Evolutionary conservation across 2,113 vertebrate genomes (phyloP).

Genomic region (Cyanocitta stelleri): DNA sequence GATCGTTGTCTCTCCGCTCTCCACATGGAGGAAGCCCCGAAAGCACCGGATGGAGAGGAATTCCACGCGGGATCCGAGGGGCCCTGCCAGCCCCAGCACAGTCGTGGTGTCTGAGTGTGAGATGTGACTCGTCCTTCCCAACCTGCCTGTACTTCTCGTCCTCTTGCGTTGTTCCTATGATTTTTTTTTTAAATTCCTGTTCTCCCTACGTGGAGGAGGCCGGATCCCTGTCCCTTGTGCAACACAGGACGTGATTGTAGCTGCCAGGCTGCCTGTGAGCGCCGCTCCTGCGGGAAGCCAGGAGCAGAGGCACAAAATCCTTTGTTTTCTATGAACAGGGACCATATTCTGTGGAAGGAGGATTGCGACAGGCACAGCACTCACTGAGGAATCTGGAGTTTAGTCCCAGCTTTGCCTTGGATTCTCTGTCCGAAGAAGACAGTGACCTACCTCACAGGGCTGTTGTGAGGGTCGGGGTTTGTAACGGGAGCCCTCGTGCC

Average conservation of each 20-base stretch:
- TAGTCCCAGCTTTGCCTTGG: slow-evolving; percentile 7
- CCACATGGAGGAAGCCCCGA: neutral
- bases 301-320: neutral
- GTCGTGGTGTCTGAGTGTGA: neutral
- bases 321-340: slow-evolving; percentile 25
- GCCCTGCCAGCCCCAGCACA: neutral
- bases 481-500: neutral
- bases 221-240: neutral
- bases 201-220: neutral
- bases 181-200: neutral
- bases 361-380: neutral
- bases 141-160: neutral
- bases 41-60: neutral
- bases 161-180: neutral
- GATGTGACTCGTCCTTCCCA: slow-evolving; percentile 6
- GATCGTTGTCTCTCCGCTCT: rapidly evolving
- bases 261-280: neutral
- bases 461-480: slow-evolving; percentile 2
- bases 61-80: neutral
- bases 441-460: slow-evolving; percentile 40
- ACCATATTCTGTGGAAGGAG: slow-evolving; percentile 9
- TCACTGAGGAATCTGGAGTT: neutral
- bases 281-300: neutral
- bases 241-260: neutral
- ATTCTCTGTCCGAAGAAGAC: slow-evolving; percentile 2